phyloP scores from a whole-genome alignment of 2,113 vertebrate species.

The Actenoides lindsayi region DNA sequence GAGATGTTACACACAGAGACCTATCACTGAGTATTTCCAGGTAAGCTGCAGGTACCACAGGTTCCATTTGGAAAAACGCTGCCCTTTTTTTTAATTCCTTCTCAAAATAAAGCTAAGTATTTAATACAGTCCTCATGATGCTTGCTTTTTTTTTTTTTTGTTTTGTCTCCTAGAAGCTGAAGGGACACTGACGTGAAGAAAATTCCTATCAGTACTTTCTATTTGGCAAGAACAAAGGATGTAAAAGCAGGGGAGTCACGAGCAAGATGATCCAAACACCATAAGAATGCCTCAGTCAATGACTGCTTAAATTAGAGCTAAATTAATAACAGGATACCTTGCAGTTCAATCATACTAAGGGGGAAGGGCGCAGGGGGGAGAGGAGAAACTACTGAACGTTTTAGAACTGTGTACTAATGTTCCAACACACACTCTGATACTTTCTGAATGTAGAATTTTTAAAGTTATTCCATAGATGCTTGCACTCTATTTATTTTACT shows the following conservation, averaged over 20 bases:
- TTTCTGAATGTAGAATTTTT: neutral
- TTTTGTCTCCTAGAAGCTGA: slow-evolving; percentile 10
- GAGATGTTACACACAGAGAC: neutral
- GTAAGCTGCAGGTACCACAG: neutral
- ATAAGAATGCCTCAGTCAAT: neutral
- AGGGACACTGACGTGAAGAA: slow-evolving; percentile 36
- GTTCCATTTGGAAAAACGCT: neutral
- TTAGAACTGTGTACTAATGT: neutral
- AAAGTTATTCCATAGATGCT: neutral
- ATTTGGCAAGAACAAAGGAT: slow-evolving; percentile 47
- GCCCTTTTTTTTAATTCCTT: slow-evolving; percentile 6
- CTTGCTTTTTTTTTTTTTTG: neutral
- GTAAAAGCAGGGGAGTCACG: neutral
- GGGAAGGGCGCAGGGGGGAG: neutral
- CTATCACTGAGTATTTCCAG: neutral
- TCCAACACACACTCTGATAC: neutral
- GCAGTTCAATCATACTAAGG: neutral
- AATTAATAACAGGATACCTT: slow-evolving; percentile 32
- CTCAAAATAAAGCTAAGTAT: neutral
- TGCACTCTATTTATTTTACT: neutral
- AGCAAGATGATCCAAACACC: neutral
- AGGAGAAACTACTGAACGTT: neutral
- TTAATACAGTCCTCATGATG: neutral
- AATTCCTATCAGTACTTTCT: too few relatives aligned
- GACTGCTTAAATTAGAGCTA: neutral